Percentiles rank a stretch among this genome's conserved stretches.
phyloP scores from a whole-genome alignment of 2,113 vertebrate genomes.

The Chunga burmeisteri region DNA sequence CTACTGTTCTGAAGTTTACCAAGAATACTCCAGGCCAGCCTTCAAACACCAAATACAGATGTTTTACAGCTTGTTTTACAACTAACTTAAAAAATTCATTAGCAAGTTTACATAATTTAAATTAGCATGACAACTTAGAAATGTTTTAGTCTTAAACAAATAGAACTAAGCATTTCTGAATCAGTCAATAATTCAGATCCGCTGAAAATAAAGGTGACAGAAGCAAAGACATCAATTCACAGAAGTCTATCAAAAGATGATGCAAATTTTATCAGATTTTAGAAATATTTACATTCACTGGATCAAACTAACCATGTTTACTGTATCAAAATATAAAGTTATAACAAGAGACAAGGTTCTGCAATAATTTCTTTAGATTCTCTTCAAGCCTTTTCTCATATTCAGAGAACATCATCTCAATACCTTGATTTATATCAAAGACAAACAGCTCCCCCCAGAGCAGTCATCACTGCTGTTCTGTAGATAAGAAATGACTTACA shows the following conservation, averaged over 20 bases:
- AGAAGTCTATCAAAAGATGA: neutral
- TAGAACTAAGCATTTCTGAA: neutral
- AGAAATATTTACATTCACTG: neutral
- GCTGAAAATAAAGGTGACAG: neutral
- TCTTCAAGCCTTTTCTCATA: neutral
- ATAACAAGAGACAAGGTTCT: neutral
- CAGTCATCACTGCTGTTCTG: neutral
- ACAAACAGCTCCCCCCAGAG: conserved; percentile 22
- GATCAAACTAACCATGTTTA: neutral
- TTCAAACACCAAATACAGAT: neutral
- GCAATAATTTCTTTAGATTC: neutral
- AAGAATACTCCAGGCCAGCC: neutral
- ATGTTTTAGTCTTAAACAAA: neutral
- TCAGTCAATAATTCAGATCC: neutral
- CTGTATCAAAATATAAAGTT: neutral
- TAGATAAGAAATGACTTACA: neutral
- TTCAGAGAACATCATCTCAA: neutral
- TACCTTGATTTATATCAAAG: conserved; percentile 1
- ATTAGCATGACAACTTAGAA: neutral
- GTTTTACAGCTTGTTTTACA: neutral
- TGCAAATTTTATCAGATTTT: neutral
- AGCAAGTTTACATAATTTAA: neutral
- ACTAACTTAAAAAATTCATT: neutral
- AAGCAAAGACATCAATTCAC: neutral
- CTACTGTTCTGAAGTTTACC: neutral